Base-by-base conservation (phyloP, 2,113 vertebrate genomes). In the Caloenas nicobarica region DNA sequence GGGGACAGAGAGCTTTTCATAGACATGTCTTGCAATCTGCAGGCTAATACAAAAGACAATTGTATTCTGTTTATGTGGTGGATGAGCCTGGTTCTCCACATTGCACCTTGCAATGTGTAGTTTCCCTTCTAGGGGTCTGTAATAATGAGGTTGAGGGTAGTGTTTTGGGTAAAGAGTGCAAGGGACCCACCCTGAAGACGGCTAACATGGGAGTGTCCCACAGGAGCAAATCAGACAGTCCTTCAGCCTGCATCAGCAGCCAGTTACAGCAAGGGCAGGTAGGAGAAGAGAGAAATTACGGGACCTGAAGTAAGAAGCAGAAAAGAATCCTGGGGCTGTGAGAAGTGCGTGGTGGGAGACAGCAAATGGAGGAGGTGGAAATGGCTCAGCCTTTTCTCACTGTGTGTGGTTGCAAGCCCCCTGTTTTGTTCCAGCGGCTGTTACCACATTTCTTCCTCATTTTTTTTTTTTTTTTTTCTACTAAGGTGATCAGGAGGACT, bases 1-100 rank as follows among this genome's bases (percentile, higher is more conserved):
- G 81, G 64, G 91, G 89, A 93, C 46, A 78, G 81, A 89, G 58
- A 34, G 86, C 48, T 88, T 85, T 89, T 88, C 93, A 15, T 64
- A 71, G 74, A 40, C 51, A 60, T 48, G 31, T 48, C 38, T 77
- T 61, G 81, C 0, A 0, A 34, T 88, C 68, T 88, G 79, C 69
- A 83, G 48, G 28, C 82, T 62, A 54, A 61, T 48, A 89, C 71
- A 86, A 64, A 68, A 78, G 82, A 40, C 48, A 78, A 46, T 54
- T 86, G 71, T 93, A 2, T 69, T 94, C 42, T 10, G 3, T 79
- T 90, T 72, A 15, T 84, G 29, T 84, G 50, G 34, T 53, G 53
- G 24, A 38, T 69, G 72, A 78, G 61, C 33, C 56, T 78, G 29
- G 17, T 60, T 77, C 58, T 72, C 12, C 24, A 17, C 33, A 6